Conservation (phyloP, 2,113 vertebrate genomes). For the Paracanthobrama guichenoti region DNA sequence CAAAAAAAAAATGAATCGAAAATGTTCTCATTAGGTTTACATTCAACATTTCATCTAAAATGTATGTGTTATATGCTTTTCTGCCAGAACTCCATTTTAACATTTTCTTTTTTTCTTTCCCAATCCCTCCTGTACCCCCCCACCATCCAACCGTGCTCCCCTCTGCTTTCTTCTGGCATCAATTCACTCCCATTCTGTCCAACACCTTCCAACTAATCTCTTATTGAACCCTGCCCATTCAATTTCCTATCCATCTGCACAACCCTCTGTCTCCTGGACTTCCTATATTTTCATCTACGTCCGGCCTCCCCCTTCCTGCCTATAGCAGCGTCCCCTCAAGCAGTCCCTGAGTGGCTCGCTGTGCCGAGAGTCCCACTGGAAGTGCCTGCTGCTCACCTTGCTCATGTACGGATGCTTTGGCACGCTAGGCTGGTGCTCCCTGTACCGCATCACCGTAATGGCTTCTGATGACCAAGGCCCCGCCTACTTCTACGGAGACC, state of each 20-base stretch:
- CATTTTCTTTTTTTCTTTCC: constrained; percentile 42
- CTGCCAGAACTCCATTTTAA: constrained; percentile 28
- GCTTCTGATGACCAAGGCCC: constrained; percentile 58
- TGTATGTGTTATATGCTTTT: constrained; percentile 29
- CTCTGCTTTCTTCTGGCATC: not conserved
- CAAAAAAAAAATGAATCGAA: not conserved
- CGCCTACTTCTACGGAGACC: constrained; percentile 55
- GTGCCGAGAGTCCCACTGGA: constrained; percentile 81
- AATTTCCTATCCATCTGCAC: constrained; percentile 38
- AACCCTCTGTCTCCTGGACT: not conserved
- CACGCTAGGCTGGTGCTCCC: constrained; percentile 76
- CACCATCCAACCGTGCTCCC: not conserved
- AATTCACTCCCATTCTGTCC: constrained; percentile 1
- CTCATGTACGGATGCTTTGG: constrained; percentile 77
- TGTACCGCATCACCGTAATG: constrained; percentile 74
- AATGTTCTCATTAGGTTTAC: not conserved
- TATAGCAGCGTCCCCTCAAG: constrained; percentile 72
- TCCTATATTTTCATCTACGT: not conserved
- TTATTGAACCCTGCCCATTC: constrained; percentile 2
- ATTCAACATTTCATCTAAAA: not conserved
- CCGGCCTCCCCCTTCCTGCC: not conserved
- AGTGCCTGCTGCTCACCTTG: constrained; percentile 78
- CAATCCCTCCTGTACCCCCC: not conserved
- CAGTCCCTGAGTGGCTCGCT: constrained; percentile 77
- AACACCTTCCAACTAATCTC: not conserved